Conservation (phyloP, 2,797 vertebrate genomes). For the Paedocypris micromegethes region DNA sequence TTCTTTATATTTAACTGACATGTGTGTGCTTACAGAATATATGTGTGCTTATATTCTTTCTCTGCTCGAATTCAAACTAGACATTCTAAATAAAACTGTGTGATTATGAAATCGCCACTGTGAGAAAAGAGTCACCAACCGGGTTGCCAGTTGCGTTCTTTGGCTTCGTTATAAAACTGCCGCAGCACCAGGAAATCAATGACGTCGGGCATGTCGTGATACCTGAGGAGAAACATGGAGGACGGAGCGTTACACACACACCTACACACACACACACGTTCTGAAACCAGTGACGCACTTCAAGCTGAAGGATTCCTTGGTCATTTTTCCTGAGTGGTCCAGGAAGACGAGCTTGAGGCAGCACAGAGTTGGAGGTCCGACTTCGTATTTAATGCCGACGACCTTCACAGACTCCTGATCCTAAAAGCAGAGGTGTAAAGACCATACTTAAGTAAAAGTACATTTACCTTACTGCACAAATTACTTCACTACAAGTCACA, state of each 20-base stretch:
- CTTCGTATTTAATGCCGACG: constrained; percentile 95
- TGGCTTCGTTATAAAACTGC: constrained; percentile 96
- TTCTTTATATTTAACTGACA: too few species aligned
- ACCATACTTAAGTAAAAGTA: too few species aligned
- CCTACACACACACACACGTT: too few species aligned
- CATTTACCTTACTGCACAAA: too few species aligned
- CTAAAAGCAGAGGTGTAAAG: constrained; percentile 54
- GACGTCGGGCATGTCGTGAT: constrained; percentile 99
- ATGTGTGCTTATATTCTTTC: too few species aligned
- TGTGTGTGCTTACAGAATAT: too few species aligned
- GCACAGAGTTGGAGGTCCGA: constrained; percentile 92
- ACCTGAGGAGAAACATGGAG: constrained; percentile 62
- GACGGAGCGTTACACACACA: too few species aligned
- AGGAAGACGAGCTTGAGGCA: constrained; percentile 96
- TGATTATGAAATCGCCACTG: too few species aligned
- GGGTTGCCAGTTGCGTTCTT: constrained; percentile 93
- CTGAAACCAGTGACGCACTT: constrained; percentile 71
- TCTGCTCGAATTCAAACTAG: too few species aligned
- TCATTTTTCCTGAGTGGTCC: constrained; percentile 96
- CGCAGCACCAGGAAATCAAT: constrained; percentile 97
- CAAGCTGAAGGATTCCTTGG: constrained; percentile 92
- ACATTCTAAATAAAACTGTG: too few species aligned
- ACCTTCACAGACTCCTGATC: constrained; percentile 97
- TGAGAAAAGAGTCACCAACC: constrained; percentile 52
- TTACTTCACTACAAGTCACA: too few species aligned